Evolutionary conservation across 1,140 invertebrate genomes (phyloP).

Genomic region (Campoletis sonorensis): DNA sequence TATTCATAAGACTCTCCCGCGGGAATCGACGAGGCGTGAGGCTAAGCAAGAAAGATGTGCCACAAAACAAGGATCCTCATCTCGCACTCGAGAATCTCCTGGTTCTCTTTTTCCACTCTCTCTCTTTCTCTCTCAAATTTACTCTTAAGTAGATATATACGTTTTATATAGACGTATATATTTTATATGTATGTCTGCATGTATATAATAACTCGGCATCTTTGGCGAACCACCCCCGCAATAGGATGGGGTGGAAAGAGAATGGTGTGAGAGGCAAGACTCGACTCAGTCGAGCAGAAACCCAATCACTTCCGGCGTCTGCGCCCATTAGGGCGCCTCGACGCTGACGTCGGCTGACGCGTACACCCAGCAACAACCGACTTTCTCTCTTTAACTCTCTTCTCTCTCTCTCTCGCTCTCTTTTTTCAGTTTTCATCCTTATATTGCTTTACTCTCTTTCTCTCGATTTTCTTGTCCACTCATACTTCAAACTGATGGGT

Average conservation of each 20-base stretch:
- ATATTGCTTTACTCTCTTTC: constrained; percentile 30
- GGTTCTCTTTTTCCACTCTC: constrained; percentile 54
- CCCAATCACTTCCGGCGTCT: constrained; percentile 79
- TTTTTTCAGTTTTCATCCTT: constrained; percentile 37
- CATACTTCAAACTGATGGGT: constrained; percentile 15
- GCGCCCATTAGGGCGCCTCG: constrained; percentile 77
- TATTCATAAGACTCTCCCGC: constrained; percentile 74
- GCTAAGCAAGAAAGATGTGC: constrained; percentile 73
- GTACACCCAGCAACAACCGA: constrained; percentile 64
- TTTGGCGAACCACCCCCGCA: constrained; percentile 8
- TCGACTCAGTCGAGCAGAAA: constrained; percentile 77
- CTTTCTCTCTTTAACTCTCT: constrained; percentile 6
- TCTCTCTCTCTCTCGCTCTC: constrained; percentile 28
- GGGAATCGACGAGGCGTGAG: constrained; percentile 72
- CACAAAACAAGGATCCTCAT: constrained; percentile 69
- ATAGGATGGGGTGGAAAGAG: constrained; percentile 49
- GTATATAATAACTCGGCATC: constrained; percentile 24
- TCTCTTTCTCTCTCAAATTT: constrained; percentile 42
- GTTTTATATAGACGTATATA: neutral
- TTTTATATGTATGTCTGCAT: neutral
- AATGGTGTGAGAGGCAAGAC: constrained; percentile 63
- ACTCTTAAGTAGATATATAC: constrained; percentile 1
- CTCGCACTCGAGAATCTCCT: constrained; percentile 42
- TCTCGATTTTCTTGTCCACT: constrained; percentile 47
- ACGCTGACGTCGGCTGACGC: constrained; percentile 76